phyloP scores from a whole-genome alignment of 2,113 vertebrate genomes.

The Myiagra hebetior region DNA sequence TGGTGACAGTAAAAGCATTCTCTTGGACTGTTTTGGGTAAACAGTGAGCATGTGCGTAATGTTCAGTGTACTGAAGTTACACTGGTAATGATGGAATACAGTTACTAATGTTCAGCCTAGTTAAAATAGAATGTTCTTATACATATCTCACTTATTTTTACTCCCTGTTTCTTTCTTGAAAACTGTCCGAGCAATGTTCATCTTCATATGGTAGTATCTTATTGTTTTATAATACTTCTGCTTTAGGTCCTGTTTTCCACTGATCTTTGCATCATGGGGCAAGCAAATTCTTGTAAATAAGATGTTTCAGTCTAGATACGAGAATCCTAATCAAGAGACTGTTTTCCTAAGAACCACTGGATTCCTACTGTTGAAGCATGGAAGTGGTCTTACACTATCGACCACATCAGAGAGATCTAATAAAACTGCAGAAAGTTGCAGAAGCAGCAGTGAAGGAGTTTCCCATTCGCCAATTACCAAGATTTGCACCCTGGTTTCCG shows the following conservation, averaged over 20 bases:
- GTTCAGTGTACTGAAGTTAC: not conserved
- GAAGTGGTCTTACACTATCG: constrained; percentile 82
- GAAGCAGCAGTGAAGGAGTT: constrained; percentile 78
- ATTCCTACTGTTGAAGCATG: constrained; percentile 65
- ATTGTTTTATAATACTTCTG: constrained; percentile 73
- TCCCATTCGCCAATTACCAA: constrained; percentile 65
- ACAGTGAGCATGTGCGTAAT: fast-evolving
- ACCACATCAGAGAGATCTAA: constrained; percentile 29
- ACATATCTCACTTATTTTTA: not conserved
- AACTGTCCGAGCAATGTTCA: not conserved
- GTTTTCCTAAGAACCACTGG: constrained; percentile 18
- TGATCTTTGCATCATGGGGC: constrained; percentile 29
- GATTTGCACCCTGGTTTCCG: constrained; percentile 83
- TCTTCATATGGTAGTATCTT: constrained; percentile 46
- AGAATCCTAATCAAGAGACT: constrained; percentile 6
- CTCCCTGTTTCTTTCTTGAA: not conserved
- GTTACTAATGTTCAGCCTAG: not conserved
- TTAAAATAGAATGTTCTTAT: not conserved
- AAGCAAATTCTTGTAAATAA: constrained; percentile 50
- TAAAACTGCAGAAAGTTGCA: constrained; percentile 66
- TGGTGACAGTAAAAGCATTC: not conserved
- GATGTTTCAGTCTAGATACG: constrained; percentile 25
- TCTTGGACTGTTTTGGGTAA: not conserved
- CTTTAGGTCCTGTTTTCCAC: constrained; percentile 72
- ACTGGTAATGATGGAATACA: not conserved